Conservation (phyloP, 2,888 invertebrate genomes). For the Chalcosyrphus nemorum region DNA sequence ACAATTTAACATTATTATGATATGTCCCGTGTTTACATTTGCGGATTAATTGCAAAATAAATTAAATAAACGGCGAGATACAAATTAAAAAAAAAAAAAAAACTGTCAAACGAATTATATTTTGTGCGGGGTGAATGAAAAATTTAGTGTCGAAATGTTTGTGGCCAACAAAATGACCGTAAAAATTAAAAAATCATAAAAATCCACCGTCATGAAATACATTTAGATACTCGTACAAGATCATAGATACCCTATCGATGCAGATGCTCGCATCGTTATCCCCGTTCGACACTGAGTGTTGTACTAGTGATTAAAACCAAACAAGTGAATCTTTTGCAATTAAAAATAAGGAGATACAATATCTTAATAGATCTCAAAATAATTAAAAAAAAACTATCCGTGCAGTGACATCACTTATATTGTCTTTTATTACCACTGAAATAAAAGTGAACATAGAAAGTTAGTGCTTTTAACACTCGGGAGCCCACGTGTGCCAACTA, state of each 20-base stretch:
- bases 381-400: slow-evolving; percentile 3
- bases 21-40: slow-evolving; percentile 22
- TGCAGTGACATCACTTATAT: slow-evolving; percentile 45
- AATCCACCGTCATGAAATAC: slow-evolving; percentile 31
- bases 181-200: slow-evolving; percentile 63
- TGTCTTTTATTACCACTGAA: slow-evolving; percentile 66
- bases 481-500: slow-evolving; percentile 63
- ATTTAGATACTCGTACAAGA: slow-evolving; percentile 4
- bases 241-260: not conserved
- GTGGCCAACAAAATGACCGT: slow-evolving; percentile 56
- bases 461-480: slow-evolving; percentile 41
- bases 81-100: slow-evolving; percentile 36
- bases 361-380: slow-evolving; percentile 21
- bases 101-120: slow-evolving; percentile 59
- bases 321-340: slow-evolving; percentile 31
- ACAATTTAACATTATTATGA: slow-evolving; percentile 39
- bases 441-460: slow-evolving; percentile 66
- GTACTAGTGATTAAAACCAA: slow-evolving; percentile 25
- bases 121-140: slow-evolving; percentile 62
- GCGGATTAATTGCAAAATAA: slow-evolving; percentile 45
- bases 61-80: slow-evolving; percentile 22
- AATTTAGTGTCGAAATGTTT: slow-evolving; percentile 46
- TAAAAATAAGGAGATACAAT: slow-evolving; percentile 45
- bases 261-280: slow-evolving; percentile 12
- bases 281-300: slow-evolving; percentile 29